phyloP scores from a whole-genome alignment of 2,797 vertebrate species.

The Liparis tanakae region DNA sequence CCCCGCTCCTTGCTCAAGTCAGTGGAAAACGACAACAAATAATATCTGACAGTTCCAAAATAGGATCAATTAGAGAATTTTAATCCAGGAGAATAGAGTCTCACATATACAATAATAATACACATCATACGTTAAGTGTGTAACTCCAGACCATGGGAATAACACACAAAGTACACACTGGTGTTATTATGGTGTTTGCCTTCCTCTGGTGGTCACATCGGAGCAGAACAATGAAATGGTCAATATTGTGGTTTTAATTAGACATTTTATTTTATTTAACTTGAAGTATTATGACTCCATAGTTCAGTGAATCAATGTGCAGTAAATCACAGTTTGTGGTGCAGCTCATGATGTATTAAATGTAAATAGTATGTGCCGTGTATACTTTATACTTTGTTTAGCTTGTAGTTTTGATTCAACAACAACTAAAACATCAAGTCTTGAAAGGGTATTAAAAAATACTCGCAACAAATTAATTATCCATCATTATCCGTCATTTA shows the following conservation, averaged over 20 bases:
- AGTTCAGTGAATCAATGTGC: conserved; percentile 4
- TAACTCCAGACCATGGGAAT: not conserved
- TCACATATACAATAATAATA: too few relatives aligned
- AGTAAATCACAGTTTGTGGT: not conserved
- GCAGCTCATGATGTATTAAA: not conserved
- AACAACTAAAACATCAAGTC: not conserved
- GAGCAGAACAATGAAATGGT: not conserved
- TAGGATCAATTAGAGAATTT: not conserved
- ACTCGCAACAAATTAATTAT: conserved; percentile 14
- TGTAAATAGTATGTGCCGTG: not conserved
- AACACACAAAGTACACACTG: not conserved
- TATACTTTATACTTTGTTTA: not conserved
- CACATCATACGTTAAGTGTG: not conserved
- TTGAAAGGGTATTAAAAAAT: conserved; percentile 25
- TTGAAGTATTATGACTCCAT: not conserved
- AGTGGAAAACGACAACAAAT: not conserved
- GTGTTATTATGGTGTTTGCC: not conserved
- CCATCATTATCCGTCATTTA: conserved; percentile 63
- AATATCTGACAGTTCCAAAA: not conserved
- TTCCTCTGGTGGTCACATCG: not conserved
- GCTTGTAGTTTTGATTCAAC: not conserved
- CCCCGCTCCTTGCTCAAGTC: fast-evolving
- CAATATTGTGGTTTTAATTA: not conserved
- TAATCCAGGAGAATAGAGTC: too few relatives aligned
- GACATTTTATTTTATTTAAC: too few relatives aligned